phyloP scores from a whole-genome alignment of 2,113 vertebrate species.

The Hippocampus barbouri region DNA sequence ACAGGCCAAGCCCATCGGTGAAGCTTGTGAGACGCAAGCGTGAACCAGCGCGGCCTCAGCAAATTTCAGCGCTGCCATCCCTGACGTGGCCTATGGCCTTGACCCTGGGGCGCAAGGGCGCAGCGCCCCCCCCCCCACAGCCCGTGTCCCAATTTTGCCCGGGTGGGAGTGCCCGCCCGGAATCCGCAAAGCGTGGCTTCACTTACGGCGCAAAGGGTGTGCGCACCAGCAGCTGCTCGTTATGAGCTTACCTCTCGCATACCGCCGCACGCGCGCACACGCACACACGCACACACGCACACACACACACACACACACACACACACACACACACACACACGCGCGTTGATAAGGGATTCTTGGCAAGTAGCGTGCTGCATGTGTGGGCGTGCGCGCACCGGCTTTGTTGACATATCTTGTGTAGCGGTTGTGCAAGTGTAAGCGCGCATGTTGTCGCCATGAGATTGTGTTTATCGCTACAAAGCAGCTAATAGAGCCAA shows the following conservation, averaged over 20 bases:
- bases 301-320: too few species aligned
- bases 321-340: constrained; percentile 21
- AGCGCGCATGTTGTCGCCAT: constrained; percentile 11
- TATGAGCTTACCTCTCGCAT: constrained; percentile 54
- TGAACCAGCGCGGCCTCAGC: too few species aligned
- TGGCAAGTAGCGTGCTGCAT: constrained; percentile 29
- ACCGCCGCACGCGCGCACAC: constrained; percentile 17
- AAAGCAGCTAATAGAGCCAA: background rate
- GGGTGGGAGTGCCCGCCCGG: constrained; percentile 32
- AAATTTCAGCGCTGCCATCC: background rate
- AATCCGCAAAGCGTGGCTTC: constrained; percentile 59
- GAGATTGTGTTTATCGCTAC: constrained; percentile 10
- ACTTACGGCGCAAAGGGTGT: constrained; percentile 50
- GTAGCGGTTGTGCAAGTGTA: constrained; percentile 4
- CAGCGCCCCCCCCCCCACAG: constrained; percentile 17
- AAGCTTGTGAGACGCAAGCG: too few species aligned
- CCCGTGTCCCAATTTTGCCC: background rate
- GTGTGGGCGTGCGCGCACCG: constrained; percentile 3
- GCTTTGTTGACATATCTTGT: constrained; percentile 25
- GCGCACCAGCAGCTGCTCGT: constrained; percentile 46
- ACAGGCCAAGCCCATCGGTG: too few species aligned
- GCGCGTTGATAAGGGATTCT: constrained; percentile 43
- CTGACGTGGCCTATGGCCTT: constrained; percentile 26
- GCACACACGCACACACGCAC: constrained; percentile 1
- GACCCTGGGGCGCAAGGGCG: constrained; percentile 57